A percentile compares a stretch with the other conserved stretches of the same genome.
These are phyloP conservation scores for Pseudorasbora parva DNA, from an alignment of 2,113 vertebrate species.

Conservation along the genomic window DNA sequence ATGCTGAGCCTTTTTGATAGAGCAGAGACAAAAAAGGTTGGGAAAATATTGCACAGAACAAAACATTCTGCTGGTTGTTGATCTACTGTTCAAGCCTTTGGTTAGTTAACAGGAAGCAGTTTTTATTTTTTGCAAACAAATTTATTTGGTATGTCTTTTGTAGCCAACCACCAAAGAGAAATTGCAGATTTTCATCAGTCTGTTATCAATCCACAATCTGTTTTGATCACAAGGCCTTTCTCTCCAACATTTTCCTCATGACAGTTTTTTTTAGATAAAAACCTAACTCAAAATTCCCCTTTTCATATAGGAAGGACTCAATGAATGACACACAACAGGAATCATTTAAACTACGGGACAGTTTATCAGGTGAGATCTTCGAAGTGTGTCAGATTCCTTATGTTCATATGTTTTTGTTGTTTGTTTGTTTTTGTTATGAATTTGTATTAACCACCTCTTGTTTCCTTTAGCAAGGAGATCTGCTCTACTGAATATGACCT, in stretches of 20 bases:
- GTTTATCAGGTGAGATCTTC: constrained; percentile 65
- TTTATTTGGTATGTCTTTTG: background rate
- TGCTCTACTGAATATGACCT: constrained; percentile 74
- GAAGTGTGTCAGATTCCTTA: background rate
- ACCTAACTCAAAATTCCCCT: background rate
- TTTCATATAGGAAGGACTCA: constrained; percentile 63
- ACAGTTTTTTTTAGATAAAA: background rate
- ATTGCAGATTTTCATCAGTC: constrained; percentile 19
- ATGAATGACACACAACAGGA: constrained; percentile 65
- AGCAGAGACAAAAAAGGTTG: background rate
- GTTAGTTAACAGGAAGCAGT: background rate
- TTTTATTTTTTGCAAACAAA: background rate
- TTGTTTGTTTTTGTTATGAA: background rate
- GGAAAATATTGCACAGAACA: background rate
- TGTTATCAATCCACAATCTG: background rate
- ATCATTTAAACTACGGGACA: constrained; percentile 66
- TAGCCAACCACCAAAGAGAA: background rate
- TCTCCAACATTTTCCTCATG: background rate
- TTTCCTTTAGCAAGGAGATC: constrained; percentile 72
- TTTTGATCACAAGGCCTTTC: constrained; percentile 1
- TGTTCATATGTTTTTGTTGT: background rate
- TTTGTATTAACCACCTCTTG: background rate
- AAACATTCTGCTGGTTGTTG: background rate
- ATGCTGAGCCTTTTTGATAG: background rate
- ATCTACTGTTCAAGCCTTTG: background rate